Evolutionary conservation across 2,113 vertebrate genomes (phyloP), one percentile per base, ranked within the genome.

Genomic region (Chrysochloris asiatica): DNA sequence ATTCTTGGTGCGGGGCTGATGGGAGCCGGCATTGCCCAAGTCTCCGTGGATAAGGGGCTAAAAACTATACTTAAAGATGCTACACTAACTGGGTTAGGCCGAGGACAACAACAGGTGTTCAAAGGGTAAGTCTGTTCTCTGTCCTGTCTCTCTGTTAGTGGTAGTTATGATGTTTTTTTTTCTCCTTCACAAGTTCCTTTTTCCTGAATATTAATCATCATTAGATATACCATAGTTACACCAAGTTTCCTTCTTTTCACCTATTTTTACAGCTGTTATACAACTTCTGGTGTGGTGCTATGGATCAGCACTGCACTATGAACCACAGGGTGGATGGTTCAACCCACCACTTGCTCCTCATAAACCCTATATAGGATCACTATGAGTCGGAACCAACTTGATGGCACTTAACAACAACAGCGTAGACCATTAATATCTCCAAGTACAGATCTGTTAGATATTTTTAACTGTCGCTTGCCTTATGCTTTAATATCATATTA

Each of bases 1-100:
- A 95, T 99, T 96, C 97, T 99, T 96, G 99, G 99, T 76, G 99
- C 99, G 1, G 99, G 99, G 76, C 98, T 99, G 50, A 99, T 99
- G 99, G 99, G 99, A 65, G 99, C 99, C 0, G 99, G 99, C 7
- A 97, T 99, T 0, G 99, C 98, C 8, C 99, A 99, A 92, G 99
- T 99, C 50, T 98, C 98, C 0, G 98, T 99, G 97, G 99, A 99
- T 80, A 99, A 99, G 94, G 99, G 98, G 0, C 33, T 99, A 16
- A 97, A 97, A 94, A 99, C 98, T n/a, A 95, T 99, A 28, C 98
- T 99, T 78, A 99, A 99, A 96, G 99, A 99, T 96, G 98, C 98
- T 0, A 87, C 99, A 0, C 75, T 98, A 93, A 93, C 98, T 2
- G 99, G 98, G 14, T 97, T 99, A 92, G 97, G 98, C 95, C 98